Evolutionary conservation across 1,140 invertebrate genomes (phyloP), one percentile per base, ranked within the genome.

Genomic region (Pollicipes pollicipes): DNA sequence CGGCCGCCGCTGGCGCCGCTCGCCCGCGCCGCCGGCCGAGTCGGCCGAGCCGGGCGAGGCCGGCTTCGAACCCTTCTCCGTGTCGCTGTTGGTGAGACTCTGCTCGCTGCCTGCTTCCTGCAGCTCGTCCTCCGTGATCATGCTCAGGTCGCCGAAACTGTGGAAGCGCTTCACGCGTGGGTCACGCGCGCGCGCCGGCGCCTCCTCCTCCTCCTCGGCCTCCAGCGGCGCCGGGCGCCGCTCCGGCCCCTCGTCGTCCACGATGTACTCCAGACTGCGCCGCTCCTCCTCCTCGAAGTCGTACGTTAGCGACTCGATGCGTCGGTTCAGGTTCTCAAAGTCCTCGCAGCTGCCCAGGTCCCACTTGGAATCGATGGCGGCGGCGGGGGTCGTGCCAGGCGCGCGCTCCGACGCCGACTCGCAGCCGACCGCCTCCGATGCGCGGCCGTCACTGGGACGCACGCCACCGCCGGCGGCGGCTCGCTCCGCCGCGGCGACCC

Each of bases 261-360:
- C 45, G 45, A 58, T 58, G 45, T 58, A 58, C 45, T 58, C 45
- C 13, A 58, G 45, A 21, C 45, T 58, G 64, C 64, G 28, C 8
- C 64, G 64, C 64, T 66, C 64, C 27, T 66, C 64, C 28, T 66
- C 27, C 28, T 66, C 64, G 17, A 66, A 66, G 64, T 66, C 64
- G 27, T 28, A 66, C 27, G 64, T 66, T n/a, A 66, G 64, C 64
- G 64, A 66, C 64, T 66, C 64, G 64, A 66, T 66, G 64, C 64
- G 64, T n/a, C 64, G 27, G 64, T 66, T 29, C 3, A 66, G 64
- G 28, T 29, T 66, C 64, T 66, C 64, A 17, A 66, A 66, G 64
- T 66, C 64, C 27, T 29, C 64, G 17, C n/a, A 66, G 64, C 28
- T 66, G 64, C 45, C 45, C 45, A 58, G 45, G 45, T 58, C 45